Conservation (phyloP, 2,113 vertebrate genomes). For the Hassar affinis region DNA sequence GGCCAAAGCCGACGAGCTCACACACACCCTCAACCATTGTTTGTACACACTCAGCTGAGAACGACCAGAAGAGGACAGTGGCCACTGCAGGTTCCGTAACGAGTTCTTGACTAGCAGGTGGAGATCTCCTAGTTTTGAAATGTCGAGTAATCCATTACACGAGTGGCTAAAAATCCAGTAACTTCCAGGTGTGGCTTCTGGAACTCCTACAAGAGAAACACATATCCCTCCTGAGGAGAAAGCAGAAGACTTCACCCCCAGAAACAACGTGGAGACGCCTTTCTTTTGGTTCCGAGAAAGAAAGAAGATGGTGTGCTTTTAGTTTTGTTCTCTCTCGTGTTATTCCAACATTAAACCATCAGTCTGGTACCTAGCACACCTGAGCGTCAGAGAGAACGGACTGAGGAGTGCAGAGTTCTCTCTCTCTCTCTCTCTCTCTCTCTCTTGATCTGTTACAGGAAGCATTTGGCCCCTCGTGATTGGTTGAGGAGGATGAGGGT, state of each 20-base stretch:
- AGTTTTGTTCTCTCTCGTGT: not conserved
- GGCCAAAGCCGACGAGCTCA: slow-evolving; percentile 75
- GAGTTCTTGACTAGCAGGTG: not conserved
- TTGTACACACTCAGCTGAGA: not conserved
- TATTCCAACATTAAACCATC: not conserved
- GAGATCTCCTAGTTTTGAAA: too few species aligned
- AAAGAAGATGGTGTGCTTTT: not conserved
- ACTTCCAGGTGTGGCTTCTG: not conserved
- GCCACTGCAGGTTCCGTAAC: not conserved
- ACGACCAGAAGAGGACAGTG: not conserved
- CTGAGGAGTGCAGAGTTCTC: not conserved
- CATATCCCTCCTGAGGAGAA: not conserved
- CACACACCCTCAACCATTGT: slow-evolving; percentile 72
- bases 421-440: slow-evolving; percentile 36
- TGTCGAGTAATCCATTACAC: not conserved
- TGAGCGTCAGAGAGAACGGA: not conserved
- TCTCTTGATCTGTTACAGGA: slow-evolving; percentile 62
- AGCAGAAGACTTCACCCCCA: too few species aligned
- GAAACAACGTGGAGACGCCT: not conserved
- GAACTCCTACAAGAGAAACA: not conserved
- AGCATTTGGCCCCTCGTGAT: slow-evolving; percentile 50
- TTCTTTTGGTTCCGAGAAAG: not conserved
- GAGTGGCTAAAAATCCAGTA: not conserved
- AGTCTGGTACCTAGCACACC: not conserved
- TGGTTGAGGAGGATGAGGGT: slow-evolving; percentile 64